Evolutionary conservation across 2,888 invertebrate species (phyloP).

Genomic region (Eulithis testata): DNA sequence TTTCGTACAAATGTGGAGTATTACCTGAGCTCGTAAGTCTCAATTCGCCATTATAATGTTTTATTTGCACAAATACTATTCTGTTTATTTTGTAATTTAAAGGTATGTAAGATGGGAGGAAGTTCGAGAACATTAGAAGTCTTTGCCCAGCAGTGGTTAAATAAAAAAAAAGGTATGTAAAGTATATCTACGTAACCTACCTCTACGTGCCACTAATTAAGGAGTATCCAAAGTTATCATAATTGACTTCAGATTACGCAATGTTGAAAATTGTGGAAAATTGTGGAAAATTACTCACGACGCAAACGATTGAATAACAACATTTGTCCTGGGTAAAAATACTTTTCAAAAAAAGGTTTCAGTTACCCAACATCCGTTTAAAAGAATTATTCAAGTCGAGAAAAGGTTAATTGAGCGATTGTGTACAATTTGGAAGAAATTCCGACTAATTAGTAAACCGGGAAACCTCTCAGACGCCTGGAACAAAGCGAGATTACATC

Average conservation of each 20-base stretch:
- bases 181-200: not conserved
- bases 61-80: slow-evolving; percentile 4
- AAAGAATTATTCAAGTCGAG: slow-evolving; percentile 37
- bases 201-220: no score
- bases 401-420: slow-evolving; percentile 47
- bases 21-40: slow-evolving; percentile 22
- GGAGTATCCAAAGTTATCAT: not conserved
- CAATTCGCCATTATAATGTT: slow-evolving; percentile 12
- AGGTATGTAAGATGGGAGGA: not conserved
- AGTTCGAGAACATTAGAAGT: no score
- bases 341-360: slow-evolving; percentile 5
- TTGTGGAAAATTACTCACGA: not conserved
- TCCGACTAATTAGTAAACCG: slow-evolving; percentile 48
- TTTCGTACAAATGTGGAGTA: slow-evolving; percentile 15
- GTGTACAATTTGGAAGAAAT: slow-evolving; percentile 43
- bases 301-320: not conserved
- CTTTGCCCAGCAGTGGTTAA: no score
- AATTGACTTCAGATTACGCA: not conserved
- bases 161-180: no score
- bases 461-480: slow-evolving; percentile 43
- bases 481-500: slow-evolving; percentile 48
- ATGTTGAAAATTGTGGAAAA: not conserved
- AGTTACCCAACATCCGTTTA: slow-evolving; percentile 20
- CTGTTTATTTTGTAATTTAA: not conserved
- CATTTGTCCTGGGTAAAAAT: slow-evolving; percentile 8